A percentile compares a stretch with the other conserved stretches of the same genome.
phyloP scores from a whole-genome alignment of 2,113 vertebrate species.

The Ameiurus melas region DNA sequence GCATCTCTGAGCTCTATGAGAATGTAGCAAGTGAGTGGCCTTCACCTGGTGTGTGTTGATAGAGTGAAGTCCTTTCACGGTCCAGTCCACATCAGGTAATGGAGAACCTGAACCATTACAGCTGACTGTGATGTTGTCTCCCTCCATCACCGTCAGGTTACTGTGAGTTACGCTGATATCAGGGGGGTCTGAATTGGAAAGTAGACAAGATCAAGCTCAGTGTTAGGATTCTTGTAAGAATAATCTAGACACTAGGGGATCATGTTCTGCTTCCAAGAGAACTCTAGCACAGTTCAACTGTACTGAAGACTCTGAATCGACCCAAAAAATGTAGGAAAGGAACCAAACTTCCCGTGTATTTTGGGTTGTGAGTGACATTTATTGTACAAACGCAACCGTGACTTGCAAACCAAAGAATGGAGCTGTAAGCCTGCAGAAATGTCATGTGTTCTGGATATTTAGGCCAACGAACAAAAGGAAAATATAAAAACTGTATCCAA shows the following conservation, averaged over 20 bases:
- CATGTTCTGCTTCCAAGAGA: background rate
- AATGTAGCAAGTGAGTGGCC: background rate
- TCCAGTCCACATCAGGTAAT: constrained; percentile 95
- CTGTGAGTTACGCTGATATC: constrained; percentile 95
- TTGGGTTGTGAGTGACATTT: background rate
- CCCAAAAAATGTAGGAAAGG: background rate
- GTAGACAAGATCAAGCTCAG: background rate
- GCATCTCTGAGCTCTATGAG: background rate
- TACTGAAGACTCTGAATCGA: background rate
- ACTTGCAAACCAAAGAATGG: background rate
- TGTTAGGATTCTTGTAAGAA: constrained; percentile 9
- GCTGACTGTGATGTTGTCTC: constrained; percentile 89
- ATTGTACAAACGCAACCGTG: background rate
- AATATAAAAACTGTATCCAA: background rate
- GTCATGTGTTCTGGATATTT: background rate
- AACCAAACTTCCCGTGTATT: background rate
- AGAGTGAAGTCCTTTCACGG: constrained; percentile 86
- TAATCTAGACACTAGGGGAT: background rate
- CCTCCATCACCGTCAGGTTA: constrained; percentile 87
- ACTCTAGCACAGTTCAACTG: background rate
- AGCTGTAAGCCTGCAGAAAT: background rate
- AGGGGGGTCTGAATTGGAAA: constrained; percentile 79
- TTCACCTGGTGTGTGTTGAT: constrained; percentile 96
- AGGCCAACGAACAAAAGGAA: background rate
- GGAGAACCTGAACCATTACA: constrained; percentile 93